phyloP scores from a whole-genome alignment of 1,140 invertebrate genomes.

The Magallana ariakensis region DNA sequence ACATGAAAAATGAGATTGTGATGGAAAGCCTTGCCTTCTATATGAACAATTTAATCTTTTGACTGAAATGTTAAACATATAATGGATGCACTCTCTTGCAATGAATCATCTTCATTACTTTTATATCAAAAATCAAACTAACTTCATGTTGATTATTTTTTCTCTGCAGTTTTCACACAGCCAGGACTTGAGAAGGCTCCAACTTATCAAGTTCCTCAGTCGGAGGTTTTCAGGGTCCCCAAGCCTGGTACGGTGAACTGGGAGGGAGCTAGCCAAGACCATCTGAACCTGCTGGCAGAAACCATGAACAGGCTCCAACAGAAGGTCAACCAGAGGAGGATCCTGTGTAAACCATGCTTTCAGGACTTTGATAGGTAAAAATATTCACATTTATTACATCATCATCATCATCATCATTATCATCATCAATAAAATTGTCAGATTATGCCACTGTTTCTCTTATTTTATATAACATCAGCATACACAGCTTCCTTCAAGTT shows the following conservation, averaged over 20 bases:
- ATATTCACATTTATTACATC: background rate
- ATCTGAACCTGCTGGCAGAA: slow-evolving; percentile 69
- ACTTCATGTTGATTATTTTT: slow-evolving; percentile 36
- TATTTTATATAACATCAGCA: no score
- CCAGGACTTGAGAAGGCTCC: slow-evolving; percentile 76
- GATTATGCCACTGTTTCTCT: no score
- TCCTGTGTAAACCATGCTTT: slow-evolving; percentile 77
- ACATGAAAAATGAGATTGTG: no score
- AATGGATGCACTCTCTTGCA: no score
- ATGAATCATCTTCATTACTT: no score
- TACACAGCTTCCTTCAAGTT: no score
- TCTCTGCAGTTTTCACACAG: slow-evolving; percentile 78
- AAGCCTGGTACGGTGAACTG: slow-evolving; percentile 78
- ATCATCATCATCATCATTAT: no score
- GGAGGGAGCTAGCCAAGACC: slow-evolving; percentile 71
- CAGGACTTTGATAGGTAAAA: slow-evolving; percentile 78
- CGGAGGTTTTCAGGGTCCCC: slow-evolving; percentile 77
- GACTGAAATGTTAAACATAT: no score
- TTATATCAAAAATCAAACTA: no score
- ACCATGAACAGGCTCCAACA: slow-evolving; percentile 74
- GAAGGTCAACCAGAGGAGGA: slow-evolving; percentile 72
- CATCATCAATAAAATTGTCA: no score
- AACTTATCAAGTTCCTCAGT: slow-evolving; percentile 70
- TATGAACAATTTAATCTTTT: no score
- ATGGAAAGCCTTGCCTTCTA: no score